Conservation (phyloP, 2,888 invertebrate genomes). For the Euclidia mi region DNA sequence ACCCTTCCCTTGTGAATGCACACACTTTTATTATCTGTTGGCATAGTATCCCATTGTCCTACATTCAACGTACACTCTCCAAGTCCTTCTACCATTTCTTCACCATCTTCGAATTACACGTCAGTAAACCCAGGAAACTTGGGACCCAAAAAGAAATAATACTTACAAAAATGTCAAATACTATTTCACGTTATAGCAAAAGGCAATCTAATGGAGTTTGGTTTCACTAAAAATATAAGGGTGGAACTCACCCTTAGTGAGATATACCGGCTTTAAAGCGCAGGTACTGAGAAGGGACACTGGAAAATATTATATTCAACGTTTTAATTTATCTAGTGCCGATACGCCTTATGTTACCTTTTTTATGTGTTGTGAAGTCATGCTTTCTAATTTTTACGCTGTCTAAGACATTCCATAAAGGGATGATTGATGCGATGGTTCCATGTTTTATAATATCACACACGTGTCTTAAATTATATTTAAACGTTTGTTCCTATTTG, state of each 20-base stretch:
- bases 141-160: constrained; percentile 48
- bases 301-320: constrained; percentile 55
- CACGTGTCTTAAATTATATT: too few relatives aligned
- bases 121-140: constrained; percentile 39
- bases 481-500: too few relatives aligned
- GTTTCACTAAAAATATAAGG: constrained; percentile 52
- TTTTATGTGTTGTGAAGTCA: constrained; percentile 16
- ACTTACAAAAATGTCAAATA: constrained; percentile 53
- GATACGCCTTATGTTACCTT: constrained; percentile 49
- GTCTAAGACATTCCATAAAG: neutral
- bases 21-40: constrained; percentile 10
- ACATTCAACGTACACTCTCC: constrained; percentile 21
- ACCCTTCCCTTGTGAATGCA: neutral
- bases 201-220: constrained; percentile 51
- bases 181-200: constrained; percentile 40
- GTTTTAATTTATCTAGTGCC: constrained; percentile 65
- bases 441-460: neutral
- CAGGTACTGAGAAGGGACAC: constrained; percentile 43
- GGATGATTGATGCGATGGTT: neutral
- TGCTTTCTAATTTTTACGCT: constrained; percentile 3
- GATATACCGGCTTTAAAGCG: constrained; percentile 48
- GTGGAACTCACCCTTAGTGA: constrained; percentile 31
- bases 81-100: constrained; percentile 22
- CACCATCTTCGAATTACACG: constrained; percentile 37
- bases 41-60: constrained; percentile 3